Evolutionary conservation across 2,113 vertebrate species (phyloP).

Genomic region (Neofelis nebulosa): DNA sequence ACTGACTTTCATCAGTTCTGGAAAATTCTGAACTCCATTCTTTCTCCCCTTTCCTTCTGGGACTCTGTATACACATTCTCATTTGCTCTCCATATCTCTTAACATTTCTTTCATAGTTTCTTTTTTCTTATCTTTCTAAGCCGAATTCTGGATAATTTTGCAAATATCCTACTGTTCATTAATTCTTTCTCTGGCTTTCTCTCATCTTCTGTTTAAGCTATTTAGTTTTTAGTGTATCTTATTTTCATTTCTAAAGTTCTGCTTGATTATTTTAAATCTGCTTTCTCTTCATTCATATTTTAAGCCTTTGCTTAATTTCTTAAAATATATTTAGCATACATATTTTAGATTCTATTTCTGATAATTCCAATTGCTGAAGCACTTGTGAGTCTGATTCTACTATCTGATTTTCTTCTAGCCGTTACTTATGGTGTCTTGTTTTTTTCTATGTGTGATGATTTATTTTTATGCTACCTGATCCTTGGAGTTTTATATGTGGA

Average conservation of each 20-base stretch:
- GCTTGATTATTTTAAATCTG: background rate
- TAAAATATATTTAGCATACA: background rate
- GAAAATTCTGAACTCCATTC: background rate
- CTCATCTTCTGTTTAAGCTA: background rate
- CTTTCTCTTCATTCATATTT: background rate
- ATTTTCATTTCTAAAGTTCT: constrained; percentile 12
- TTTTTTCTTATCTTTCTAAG: background rate
- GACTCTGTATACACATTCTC: background rate
- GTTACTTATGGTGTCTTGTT: background rate
- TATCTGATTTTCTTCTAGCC: background rate
- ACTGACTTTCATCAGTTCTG: background rate
- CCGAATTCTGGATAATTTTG: background rate
- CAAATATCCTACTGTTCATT: background rate
- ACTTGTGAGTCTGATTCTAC: background rate
- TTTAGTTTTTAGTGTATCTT: background rate
- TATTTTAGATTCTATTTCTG: background rate
- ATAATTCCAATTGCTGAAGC: background rate
- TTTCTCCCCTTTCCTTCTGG: background rate
- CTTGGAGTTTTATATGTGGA: background rate
- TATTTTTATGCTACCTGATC: background rate
- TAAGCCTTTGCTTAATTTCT: constrained; percentile 10
- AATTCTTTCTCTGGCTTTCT: background rate
- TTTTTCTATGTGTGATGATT: background rate
- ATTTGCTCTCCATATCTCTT: background rate
- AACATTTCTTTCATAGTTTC: background rate